Evolutionary conservation across 2,888 invertebrate genomes (phyloP).

Genomic region (Pristionchus entomophagus): DNA sequence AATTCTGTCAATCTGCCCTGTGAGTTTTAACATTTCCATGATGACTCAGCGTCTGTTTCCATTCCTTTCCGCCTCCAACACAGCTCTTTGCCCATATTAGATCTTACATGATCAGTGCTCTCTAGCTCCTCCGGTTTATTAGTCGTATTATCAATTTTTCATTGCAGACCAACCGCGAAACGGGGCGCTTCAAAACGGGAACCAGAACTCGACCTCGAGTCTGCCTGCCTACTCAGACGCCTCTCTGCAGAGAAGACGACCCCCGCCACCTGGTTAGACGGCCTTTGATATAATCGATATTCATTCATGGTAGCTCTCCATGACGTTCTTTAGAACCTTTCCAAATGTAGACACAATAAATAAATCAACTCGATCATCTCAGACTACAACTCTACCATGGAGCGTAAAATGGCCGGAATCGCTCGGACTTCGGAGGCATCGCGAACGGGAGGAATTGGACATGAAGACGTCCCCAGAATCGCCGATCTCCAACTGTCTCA

Average conservation of each 20-base stretch:
- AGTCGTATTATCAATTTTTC: no score
- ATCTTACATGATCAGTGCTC: no score
- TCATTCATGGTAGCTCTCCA: neutral
- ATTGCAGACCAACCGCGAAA: neutral
- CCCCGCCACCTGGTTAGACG: slow-evolving; percentile 36
- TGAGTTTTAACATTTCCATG: neutral
- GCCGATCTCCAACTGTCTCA: slow-evolving; percentile 1
- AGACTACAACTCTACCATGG: slow-evolving; percentile 45
- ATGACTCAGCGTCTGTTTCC: neutral
- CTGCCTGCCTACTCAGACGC: slow-evolving; percentile 40
- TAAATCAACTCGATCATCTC: neutral
- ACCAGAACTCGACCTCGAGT: slow-evolving; percentile 18
- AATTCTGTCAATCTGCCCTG: slow-evolving; percentile 43
- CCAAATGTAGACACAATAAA: no score
- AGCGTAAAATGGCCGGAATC: slow-evolving; percentile 38
- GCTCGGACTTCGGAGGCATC: neutral
- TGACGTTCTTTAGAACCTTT: no score
- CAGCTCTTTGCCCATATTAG: no score
- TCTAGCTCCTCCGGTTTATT: no score
- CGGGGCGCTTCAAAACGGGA: neutral
- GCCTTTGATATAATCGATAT: neutral
- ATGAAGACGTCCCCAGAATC: neutral
- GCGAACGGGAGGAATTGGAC: neutral
- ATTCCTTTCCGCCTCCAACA: neutral
- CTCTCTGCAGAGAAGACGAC: slow-evolving; percentile 40